Evolutionary conservation across 2,797 vertebrate species (phyloP).

Genomic region (Sitta carolinensis): DNA sequence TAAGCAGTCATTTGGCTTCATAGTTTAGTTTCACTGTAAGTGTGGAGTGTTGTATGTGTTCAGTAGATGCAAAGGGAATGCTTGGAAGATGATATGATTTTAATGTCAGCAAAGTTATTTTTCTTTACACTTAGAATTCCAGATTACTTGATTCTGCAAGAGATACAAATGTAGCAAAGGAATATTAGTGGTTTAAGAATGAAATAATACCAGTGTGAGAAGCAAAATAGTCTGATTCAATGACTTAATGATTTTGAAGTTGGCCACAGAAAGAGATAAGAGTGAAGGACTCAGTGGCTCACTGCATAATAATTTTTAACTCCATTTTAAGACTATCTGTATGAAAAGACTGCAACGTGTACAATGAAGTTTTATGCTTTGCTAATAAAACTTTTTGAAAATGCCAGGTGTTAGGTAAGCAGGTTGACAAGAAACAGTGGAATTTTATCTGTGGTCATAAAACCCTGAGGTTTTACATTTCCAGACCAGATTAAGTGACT

Average conservation of each 20-base stretch:
- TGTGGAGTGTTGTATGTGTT: neutral
- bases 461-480: neutral
- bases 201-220: neutral
- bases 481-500: neutral
- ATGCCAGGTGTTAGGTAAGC: neutral
- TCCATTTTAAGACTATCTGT: neutral
- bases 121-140: neutral
- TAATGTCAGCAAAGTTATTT: neutral
- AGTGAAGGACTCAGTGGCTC: neutral
- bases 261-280: neutral
- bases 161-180: neutral
- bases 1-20: constrained; percentile 65
- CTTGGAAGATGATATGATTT: neutral
- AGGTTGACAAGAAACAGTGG: neutral
- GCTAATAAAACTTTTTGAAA: neutral
- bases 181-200: neutral
- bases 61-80: neutral
- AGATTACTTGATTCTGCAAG: neutral
- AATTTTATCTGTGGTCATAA: neutral
- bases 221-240: neutral
- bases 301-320: neutral
- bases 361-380: neutral
- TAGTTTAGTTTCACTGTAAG: neutral
- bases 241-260: neutral
- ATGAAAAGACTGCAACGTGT: neutral